phyloP scores from a whole-genome alignment of 2,888 invertebrate genomes.

The Spialia ferax region DNA sequence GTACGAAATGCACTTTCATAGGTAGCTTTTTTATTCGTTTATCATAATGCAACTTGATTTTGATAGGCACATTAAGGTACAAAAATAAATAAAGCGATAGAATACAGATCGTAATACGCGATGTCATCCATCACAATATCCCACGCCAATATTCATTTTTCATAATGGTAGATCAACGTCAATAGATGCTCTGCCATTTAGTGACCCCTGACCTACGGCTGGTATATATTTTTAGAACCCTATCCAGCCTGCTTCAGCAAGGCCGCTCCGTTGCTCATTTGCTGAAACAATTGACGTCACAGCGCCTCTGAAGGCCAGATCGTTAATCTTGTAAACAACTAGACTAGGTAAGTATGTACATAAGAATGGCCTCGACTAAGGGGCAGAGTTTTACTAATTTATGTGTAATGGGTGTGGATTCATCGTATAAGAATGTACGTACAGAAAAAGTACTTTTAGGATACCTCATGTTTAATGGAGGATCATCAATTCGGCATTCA shows the following conservation, averaged over 20 bases:
- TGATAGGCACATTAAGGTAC: no score
- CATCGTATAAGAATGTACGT: not conserved
- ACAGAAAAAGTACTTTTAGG: no score
- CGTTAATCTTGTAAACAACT: slow-evolving; percentile 68
- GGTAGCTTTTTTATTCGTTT: no score
- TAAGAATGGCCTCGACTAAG: slow-evolving; percentile 41
- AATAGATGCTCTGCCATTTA: slow-evolving; percentile 46
- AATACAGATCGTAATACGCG: slow-evolving; percentile 18
- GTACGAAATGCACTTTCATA: no score
- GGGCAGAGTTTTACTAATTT: slow-evolving; percentile 35
- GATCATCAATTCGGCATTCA: no score
- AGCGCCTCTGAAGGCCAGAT: slow-evolving; percentile 68
- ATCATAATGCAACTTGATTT: no score
- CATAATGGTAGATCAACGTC: slow-evolving; percentile 33
- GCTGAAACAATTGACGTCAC: slow-evolving; percentile 85
- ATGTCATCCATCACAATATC: slow-evolving; percentile 35
- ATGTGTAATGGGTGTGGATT: not conserved
- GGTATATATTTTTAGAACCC: slow-evolving; percentile 76
- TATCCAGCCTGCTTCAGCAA: slow-evolving; percentile 64
- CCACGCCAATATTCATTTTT: slow-evolving; percentile 39
- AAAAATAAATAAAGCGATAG: not conserved
- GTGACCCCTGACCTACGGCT: slow-evolving; percentile 77
- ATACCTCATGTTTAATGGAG: no score
- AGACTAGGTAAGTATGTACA: slow-evolving; percentile 52
- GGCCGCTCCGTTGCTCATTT: slow-evolving; percentile 72